Conservation (phyloP, 2,888 invertebrate genomes). For the Ochlodes sylvanus region DNA sequence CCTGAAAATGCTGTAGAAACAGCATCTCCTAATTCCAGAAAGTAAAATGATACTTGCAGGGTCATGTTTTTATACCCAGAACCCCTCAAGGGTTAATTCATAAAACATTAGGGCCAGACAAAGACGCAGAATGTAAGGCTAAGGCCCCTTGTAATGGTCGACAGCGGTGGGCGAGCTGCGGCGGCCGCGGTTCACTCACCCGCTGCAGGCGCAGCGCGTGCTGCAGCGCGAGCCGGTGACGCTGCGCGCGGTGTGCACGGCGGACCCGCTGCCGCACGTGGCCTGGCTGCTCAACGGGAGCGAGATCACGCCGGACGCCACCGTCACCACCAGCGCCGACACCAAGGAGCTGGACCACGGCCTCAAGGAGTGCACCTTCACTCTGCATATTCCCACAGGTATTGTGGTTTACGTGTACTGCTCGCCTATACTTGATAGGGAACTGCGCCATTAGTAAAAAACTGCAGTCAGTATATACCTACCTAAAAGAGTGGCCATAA, state of each 20-base stretch:
- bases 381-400: conserved; percentile 90
- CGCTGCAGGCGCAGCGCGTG: conserved; percentile 88
- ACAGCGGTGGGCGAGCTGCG: conserved; percentile 91
- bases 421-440: too few relatives aligned
- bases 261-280: conserved; percentile 95
- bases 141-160: too few relatives aligned
- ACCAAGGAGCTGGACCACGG: conserved; percentile 89
- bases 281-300: conserved; percentile 92
- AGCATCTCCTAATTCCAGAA: too few relatives aligned
- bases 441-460: too few relatives aligned
- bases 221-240: conserved; percentile 88
- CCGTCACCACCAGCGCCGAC: conserved; percentile 86
- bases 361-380: conserved; percentile 92
- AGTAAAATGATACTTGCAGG: too few relatives aligned
- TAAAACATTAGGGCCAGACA: too few relatives aligned
- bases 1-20: too few relatives aligned
- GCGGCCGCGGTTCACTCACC: conserved; percentile 89
- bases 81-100: too few relatives aligned
- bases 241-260: conserved; percentile 91
- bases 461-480: too few relatives aligned
- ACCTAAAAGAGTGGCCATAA: too few relatives aligned
- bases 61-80: too few relatives aligned
- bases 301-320: conserved; percentile 87
- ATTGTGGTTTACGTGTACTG: background rate
- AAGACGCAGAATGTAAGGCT: too few relatives aligned